Evolutionary conservation across 2,797 vertebrate genomes (phyloP).

Genomic region (Chelon auratus): DNA sequence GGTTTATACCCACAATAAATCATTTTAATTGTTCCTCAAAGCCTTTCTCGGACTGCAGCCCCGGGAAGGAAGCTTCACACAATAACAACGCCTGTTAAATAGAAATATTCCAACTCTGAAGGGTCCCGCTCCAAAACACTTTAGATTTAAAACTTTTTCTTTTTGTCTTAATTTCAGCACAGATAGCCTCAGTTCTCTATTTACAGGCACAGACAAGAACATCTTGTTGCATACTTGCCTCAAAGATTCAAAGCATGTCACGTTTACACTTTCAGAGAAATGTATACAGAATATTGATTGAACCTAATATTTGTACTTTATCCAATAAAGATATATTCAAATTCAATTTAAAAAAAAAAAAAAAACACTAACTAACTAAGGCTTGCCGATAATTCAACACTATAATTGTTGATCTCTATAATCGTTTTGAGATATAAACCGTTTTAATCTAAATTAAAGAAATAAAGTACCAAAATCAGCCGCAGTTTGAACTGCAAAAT

Average conservation of each 20-base stretch:
- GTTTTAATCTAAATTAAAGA: slow-evolving; percentile 3
- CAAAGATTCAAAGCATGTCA: slow-evolving; percentile 16
- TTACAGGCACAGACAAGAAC: slow-evolving; percentile 58
- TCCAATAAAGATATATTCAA: slow-evolving; percentile 30
- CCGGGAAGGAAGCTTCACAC: slow-evolving; percentile 13
- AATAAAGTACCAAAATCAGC: slow-evolving; percentile 6
- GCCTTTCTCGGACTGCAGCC: background rate
- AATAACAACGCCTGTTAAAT: slow-evolving; percentile 13
- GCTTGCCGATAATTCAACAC: background rate
- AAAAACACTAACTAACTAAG: background rate
- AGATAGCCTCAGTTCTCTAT: slow-evolving; percentile 48
- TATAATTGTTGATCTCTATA: slow-evolving; percentile 21
- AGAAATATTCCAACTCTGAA: slow-evolving; percentile 28
- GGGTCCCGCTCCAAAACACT: slow-evolving; percentile 31
- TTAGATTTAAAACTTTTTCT: slow-evolving; percentile 8
- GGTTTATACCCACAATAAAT: slow-evolving; percentile 10
- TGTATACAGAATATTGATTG: slow-evolving; percentile 12
- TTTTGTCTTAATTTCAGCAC: slow-evolving; percentile 48
- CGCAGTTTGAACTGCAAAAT: background rate
- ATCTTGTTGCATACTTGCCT: slow-evolving; percentile 40
- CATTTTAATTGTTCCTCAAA: slow-evolving; percentile 9
- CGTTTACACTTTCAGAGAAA: slow-evolving; percentile 31
- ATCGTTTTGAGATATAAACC: slow-evolving; percentile 5
- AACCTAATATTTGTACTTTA: slow-evolving; percentile 23
- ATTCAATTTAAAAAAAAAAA: slow-evolving; percentile 3